Conservation (phyloP, 2,797 vertebrate species). For the Dendrocincla tyrannina region DNA sequence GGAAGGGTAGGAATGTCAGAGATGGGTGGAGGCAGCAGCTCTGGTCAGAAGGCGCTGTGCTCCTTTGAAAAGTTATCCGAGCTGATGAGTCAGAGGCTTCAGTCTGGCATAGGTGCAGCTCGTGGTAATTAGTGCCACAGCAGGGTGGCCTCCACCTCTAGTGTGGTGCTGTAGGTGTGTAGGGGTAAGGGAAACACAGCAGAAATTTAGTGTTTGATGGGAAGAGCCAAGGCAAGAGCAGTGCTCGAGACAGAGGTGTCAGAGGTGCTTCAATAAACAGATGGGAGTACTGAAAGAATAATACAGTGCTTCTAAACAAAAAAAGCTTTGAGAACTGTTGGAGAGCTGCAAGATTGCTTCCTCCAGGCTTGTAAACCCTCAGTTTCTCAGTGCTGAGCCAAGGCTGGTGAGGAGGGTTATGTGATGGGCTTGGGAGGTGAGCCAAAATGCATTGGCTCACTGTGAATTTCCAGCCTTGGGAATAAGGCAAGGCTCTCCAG, state of each 20-base stretch:
- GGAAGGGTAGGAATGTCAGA: rapidly evolving
- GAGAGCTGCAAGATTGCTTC: neutral
- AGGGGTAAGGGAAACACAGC: neutral
- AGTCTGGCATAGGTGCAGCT: neutral
- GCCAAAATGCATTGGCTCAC: neutral
- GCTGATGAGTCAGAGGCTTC: neutral
- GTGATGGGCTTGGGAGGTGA: neutral
- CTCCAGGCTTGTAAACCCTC: neutral
- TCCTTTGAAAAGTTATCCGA: neutral
- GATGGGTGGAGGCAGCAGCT: neutral
- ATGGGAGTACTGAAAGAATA: neutral
- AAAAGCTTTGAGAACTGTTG: neutral
- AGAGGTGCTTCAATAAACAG: neutral
- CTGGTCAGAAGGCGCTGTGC: neutral
- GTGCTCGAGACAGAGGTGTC: neutral
- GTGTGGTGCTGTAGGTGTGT: neutral
- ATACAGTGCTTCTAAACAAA: neutral
- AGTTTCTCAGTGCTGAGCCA: neutral
- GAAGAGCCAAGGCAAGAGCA: neutral
- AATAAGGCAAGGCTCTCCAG: neutral
- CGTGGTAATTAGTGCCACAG: neutral
- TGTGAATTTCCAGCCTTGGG: neutral
- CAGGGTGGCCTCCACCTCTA: neutral
- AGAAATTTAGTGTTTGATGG: neutral
- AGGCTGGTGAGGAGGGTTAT: neutral